These are phyloP conservation scores for Rhynchotus rufescens DNA, from an alignment of 2,797 vertebrate genomes.

Conservation along the genomic window DNA sequence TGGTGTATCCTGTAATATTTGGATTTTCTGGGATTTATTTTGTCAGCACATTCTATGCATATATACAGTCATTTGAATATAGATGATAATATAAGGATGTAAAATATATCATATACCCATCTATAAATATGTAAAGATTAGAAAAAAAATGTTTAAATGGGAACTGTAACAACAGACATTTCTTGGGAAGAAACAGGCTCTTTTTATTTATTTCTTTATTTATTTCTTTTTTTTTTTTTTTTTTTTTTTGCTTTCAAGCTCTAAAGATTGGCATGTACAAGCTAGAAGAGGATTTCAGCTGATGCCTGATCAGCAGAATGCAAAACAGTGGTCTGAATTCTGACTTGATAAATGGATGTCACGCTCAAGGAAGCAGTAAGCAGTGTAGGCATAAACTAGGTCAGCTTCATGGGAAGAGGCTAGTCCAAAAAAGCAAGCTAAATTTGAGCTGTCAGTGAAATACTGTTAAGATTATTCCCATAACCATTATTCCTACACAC, in stretches of 20 bases:
- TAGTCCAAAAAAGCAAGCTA: constrained; percentile 12
- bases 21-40: not conserved
- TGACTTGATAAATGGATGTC: not conserved
- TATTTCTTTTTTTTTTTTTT: not conserved
- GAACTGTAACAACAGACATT: not conserved
- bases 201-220: too few relatives aligned
- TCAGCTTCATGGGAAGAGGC: not conserved
- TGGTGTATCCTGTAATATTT: not conserved
- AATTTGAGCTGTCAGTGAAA: constrained; percentile 8
- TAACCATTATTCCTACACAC: not conserved
- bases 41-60: not conserved
- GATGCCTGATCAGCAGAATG: not conserved
- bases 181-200: not conserved
- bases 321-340: not conserved
- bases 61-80: not conserved
- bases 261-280: not conserved
- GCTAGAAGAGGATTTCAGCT: not conserved
- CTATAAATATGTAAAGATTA: not conserved
- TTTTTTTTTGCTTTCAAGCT: not conserved
- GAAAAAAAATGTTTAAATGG: not conserved
- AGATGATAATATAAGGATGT: not conserved
- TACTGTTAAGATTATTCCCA: not conserved
- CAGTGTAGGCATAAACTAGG: not conserved
- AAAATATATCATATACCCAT: not conserved
- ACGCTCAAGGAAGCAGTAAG: not conserved